A percentile compares a stretch with the other conserved stretches of the same genome.
phyloP scores from a whole-genome alignment of 1,140 invertebrate species.

The Camponotus pennsylvanicus region DNA sequence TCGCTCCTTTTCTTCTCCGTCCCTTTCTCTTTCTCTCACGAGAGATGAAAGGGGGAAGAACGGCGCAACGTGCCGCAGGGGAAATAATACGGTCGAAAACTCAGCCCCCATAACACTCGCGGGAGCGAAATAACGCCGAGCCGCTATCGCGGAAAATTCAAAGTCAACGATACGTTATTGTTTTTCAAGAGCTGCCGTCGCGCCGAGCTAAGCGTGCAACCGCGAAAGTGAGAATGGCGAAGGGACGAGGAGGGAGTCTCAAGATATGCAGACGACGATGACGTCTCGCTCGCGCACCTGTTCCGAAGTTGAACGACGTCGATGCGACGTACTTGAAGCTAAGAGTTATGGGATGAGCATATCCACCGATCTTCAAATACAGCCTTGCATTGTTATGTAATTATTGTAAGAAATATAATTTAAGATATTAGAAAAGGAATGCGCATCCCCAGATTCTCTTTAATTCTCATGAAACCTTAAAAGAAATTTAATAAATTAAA shows the following conservation, averaged over 20 bases:
- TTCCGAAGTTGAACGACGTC: conserved; percentile 17
- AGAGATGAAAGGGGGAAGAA: conserved; percentile 20
- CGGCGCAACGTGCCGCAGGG: conserved; percentile 73
- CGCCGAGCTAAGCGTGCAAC: conserved; percentile 34
- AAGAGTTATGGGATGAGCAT: background rate
- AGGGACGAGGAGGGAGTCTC: conserved; percentile 17
- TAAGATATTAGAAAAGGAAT: conserved; percentile 7
- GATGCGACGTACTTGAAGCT: background rate
- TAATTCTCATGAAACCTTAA: conserved; percentile 1
- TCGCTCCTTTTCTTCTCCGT: conserved; percentile 44
- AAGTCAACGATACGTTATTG: conserved; percentile 79
- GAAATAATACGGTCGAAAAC: conserved; percentile 78
- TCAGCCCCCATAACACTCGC: conserved; percentile 43
- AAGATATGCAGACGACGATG: conserved; percentile 38
- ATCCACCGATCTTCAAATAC: conserved; percentile 5
- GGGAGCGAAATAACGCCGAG: conserved; percentile 74
- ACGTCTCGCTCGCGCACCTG: conserved; percentile 8
- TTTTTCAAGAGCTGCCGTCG: conserved; percentile 73
- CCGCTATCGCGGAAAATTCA: conserved; percentile 76
- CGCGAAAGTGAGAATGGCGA: conserved; percentile 42
- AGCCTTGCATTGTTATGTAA: background rate
- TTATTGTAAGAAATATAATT: conserved; percentile 22
- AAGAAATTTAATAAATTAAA: conserved; percentile 7
- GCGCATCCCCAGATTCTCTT: background rate
- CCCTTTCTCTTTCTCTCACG: background rate